These are phyloP conservation scores for Ornithoptera priamus DNA, from an alignment of 2,888 invertebrate genomes.

Conservation along the genomic window DNA sequence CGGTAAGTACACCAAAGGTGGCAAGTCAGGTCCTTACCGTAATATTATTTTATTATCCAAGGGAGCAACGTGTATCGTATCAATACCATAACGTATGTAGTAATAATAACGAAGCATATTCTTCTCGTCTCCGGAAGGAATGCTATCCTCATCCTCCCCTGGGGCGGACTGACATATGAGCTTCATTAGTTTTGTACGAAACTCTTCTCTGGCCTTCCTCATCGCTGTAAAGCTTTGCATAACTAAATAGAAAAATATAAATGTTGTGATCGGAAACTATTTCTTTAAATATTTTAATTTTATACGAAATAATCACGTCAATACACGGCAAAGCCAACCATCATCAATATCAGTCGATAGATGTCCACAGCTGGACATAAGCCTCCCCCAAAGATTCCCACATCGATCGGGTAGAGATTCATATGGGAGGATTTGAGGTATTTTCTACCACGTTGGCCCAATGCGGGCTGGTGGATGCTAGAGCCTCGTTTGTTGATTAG, in stretches of 20 bases:
- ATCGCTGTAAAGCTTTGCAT: conserved; percentile 84
- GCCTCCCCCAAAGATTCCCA: too few species aligned
- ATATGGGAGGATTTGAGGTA: too few species aligned
- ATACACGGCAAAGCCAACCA: too few species aligned
- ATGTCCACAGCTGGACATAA: too few species aligned
- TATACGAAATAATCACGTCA: too few species aligned
- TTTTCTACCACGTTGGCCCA: too few species aligned
- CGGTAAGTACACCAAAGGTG: too few species aligned
- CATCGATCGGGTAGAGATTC: too few species aligned
- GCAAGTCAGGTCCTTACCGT: conserved; percentile 56
- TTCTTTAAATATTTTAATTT: too few species aligned
- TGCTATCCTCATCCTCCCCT: conserved; percentile 60
- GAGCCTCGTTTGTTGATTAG: too few species aligned
- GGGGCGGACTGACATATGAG: conserved; percentile 83
- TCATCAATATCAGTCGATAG: too few species aligned
- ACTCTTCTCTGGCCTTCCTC: conserved; percentile 89
- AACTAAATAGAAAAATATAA: conserved; percentile 51
- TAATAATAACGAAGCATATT: conserved; percentile 91
- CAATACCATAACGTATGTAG: conserved; percentile 94
- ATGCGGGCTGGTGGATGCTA: too few species aligned
- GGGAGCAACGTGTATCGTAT: conserved; percentile 93
- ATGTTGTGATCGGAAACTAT: background rate
- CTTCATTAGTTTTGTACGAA: conserved; percentile 88
- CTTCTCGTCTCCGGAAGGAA: conserved; percentile 83
- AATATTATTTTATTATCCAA: conserved; percentile 87